Conservation (phyloP, 35 echinoderm and acorn worm genomes). For the Diadema setosum region DNA sequence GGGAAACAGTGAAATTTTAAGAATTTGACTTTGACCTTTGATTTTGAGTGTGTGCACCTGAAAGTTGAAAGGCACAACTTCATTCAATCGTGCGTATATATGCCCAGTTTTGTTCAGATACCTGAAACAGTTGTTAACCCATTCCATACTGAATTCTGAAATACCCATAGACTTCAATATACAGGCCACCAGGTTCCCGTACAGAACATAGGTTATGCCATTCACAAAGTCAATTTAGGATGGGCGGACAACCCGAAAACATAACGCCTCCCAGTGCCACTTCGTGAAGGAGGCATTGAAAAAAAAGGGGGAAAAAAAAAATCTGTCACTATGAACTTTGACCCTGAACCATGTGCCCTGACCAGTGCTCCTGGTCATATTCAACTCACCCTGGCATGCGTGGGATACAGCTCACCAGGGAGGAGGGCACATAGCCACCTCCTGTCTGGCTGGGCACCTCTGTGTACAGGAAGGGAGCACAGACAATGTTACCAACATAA, state of each 20-base stretch:
- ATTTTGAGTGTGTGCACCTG: no score
- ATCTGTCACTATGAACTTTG: not conserved
- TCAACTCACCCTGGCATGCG: slow-evolving; percentile 4
- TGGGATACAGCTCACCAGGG: not conserved
- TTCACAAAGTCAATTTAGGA: not conserved
- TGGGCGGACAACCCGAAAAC: not conserved
- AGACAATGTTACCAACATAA: no score
- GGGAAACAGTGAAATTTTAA: no score
- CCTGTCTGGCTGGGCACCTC: not conserved
- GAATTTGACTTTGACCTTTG: no score
- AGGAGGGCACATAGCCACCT: not conserved
- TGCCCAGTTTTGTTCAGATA: no score
- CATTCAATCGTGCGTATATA: no score
- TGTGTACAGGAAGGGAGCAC: not conserved
- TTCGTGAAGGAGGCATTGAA: not conserved
- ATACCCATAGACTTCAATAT: no score
- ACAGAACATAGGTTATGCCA: no score
- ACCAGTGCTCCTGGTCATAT: not conserved
- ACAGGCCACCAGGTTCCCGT: no score
- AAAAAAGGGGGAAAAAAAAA: not conserved
- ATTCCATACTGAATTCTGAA: no score
- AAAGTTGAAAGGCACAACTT: no score
- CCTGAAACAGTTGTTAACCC: no score
- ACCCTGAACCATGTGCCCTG: not conserved
- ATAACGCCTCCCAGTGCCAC: not conserved